Evolutionary conservation across 1,140 invertebrate genomes (phyloP), one percentile per base, ranked within the genome.

Genomic region (Achatina immaculata): DNA sequence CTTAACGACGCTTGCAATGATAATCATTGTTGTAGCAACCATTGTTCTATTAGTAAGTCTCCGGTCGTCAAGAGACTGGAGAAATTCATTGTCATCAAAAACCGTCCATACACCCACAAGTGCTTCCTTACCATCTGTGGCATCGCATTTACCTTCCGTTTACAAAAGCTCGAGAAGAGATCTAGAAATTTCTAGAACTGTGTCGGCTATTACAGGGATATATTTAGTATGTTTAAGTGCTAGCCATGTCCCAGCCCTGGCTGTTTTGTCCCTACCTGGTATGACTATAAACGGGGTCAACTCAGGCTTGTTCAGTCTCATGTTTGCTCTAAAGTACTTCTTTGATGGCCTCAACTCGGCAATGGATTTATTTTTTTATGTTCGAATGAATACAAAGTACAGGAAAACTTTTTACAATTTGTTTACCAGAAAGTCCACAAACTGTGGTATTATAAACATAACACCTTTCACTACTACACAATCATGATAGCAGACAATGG

Each of bases 321-420:
- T 24, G 19, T 77, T 62, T 36, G 1, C 28, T 45, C 24, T 58
- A n/a, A 36, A 43, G 28, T 77, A 40, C n/a, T 36, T 77, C 21
- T 40, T 62, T 36, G 55, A 65, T n/a, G n/a, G 31, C 42, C 1
- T 77, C 3, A 58, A 65, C n/a, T 36, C 74, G 3, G 3, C 55
- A 2, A 34, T 62, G 19, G 62, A 65, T 65, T 21, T 77, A 6
- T 58, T 77, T 14, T 77, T 58, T 28, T 77, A 77, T 51, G 0
- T 77, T 28, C 31, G 55, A 21, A 2, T 77, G 14, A 62, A 34
- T 55, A 62, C 42, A 14, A 36, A n/a, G 4, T 77, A 77, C 34
- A 62, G 43, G n/a, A 6, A 9, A 2, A 36, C 34, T 4, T 77
- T 77, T 65, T 43, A 43, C 28, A 21, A 38, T 1, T 55, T 65